Percentiles rank a stretch among this genome's conserved stretches.
Conservation (phyloP, 2,113 vertebrate genomes). For the Vombatus ursinus region DNA sequence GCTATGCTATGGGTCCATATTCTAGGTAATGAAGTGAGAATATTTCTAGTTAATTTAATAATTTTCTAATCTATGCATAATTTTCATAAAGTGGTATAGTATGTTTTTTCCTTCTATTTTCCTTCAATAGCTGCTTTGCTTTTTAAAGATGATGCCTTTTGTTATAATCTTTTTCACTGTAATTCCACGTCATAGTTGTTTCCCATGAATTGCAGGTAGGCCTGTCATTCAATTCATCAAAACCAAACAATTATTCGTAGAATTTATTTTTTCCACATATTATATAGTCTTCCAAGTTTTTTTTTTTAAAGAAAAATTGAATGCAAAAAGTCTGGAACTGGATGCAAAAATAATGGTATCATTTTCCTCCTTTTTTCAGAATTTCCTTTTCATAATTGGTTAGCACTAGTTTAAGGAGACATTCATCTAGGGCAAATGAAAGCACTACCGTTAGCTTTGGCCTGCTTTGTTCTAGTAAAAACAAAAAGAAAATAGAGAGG, state of each 20-base stretch:
- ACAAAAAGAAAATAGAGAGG: slow-evolving; percentile 44
- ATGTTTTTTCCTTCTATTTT: background rate
- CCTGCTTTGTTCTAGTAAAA: slow-evolving; percentile 58
- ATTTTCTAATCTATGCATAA: background rate
- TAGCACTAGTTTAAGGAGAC: slow-evolving; percentile 40
- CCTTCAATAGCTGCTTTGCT: background rate
- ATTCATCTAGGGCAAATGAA: slow-evolving; percentile 41
- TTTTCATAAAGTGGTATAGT: background rate
- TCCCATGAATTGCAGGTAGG: background rate
- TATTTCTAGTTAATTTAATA: background rate
- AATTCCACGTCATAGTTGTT: background rate
- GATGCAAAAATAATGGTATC: background rate
- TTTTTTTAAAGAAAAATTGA: background rate
- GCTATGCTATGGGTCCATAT: background rate
- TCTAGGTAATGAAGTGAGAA: background rate
- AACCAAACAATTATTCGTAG: background rate
- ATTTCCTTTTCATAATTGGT: slow-evolving; percentile 40
- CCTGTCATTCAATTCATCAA: background rate
- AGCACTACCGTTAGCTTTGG: slow-evolving; percentile 4
- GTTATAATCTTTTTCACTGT: background rate
- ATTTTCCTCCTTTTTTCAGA: background rate
- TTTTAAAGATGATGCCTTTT: background rate
- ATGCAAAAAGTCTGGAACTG: background rate
- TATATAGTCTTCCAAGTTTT: background rate
- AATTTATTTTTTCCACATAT: background rate